Evolutionary conservation across 2,113 vertebrate species (phyloP), one percentile per base, ranked within the genome.

Genomic region (Pagrus major): DNA sequence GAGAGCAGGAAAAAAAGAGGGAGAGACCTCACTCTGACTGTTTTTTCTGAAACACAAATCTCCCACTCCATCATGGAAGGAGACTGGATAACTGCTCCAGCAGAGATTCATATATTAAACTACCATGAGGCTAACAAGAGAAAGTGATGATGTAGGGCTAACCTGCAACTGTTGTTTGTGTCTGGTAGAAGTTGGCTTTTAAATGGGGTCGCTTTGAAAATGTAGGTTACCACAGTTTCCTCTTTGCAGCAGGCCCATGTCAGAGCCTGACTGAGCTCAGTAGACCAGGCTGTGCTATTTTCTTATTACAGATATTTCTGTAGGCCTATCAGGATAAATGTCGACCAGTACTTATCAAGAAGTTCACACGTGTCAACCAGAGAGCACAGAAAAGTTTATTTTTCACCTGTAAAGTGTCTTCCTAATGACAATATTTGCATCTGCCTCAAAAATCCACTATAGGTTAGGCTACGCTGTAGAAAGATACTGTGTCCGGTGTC

Each of bases 21-120:
- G 0, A 1, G 3, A 91, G 18, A 5, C 3, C 35, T 84, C 80
- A 93, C 90, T 92, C 85, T 37, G 80, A 11, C 16, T 5, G 14
- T 56, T 81, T 78, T 56, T 29, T 3, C 0, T 25, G 29, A 5
- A 33, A 3, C 37, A 25, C 5, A 41, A 68, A 29, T 41, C 3
- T 39, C 8, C 8, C 5, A 9, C n/a, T 15, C 8, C 18, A 0
- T 21, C 31, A 16, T 9, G 5, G 5, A 27, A 33, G 10, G n/a
- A 21, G 23, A 66, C 16, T 21, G 25, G n/a, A 68, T 39, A 20
- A 41, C 16, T 8, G 5, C 1, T 29, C n/a, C 16, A 12, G 21
- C 16, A 42, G 21, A 23, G 6, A 31, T 21, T 42, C 29, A 46
- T 14, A 7, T 54, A 15, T 37, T 16, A 4, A 11, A 27, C n/a